Conservation (phyloP, 2,797 vertebrate species). For the Scomberomorus guttatus region DNA sequence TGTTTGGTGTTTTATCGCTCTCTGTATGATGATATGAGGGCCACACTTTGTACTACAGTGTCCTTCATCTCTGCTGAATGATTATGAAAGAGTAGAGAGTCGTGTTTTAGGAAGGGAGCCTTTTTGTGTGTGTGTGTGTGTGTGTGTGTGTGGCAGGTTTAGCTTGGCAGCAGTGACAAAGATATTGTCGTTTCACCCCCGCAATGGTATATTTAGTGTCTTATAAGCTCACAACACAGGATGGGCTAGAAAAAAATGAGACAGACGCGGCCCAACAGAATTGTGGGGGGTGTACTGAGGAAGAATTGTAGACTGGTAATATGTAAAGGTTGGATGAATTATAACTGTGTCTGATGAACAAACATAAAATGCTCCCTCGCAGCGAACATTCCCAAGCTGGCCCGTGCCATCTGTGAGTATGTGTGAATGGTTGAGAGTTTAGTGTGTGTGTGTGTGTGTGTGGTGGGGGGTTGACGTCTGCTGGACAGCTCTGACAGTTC, state of each 20-base stretch:
- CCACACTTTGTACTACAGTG: background rate
- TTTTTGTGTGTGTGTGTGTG: too few relatives aligned
- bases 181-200: constrained; percentile 33
- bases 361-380: constrained; percentile 68
- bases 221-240: constrained; percentile 13
- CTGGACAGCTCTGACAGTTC: constrained; percentile 96
- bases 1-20: background rate
- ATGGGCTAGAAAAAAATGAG: constrained; percentile 44
- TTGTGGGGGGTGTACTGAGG: constrained; percentile 33
- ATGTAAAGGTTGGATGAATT: constrained; percentile 62
- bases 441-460: constrained; percentile 59
- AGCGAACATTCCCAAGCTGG: constrained; percentile 93
- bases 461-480: constrained; percentile 84
- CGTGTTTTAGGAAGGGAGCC: background rate
- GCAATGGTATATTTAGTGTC: constrained; percentile 16
- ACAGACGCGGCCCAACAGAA: constrained; percentile 32
- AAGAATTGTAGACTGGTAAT: constrained; percentile 54
- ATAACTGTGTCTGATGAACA: constrained; percentile 69
- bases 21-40: background rate
- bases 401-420: constrained; percentile 85
- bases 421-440: constrained; percentile 63
- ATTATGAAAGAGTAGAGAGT: background rate
- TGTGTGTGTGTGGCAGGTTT: background rate
- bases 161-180: constrained; percentile 12
- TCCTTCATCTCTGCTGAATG: constrained; percentile 4